Conservation (phyloP, 1,140 invertebrate genomes). For the Brachionus angularis region DNA sequence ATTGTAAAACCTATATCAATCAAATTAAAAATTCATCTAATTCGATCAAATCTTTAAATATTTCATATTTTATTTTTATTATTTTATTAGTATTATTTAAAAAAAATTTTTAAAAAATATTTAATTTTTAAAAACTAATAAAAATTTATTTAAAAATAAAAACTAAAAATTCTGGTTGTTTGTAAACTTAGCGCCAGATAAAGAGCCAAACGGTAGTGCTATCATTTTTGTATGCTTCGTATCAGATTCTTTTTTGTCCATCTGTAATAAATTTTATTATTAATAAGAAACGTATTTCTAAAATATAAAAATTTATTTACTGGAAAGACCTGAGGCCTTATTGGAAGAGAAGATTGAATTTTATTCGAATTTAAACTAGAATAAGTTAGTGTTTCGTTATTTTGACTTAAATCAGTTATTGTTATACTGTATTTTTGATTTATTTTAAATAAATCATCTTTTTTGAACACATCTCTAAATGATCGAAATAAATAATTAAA, state of each 20-base stretch:
- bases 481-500: too few relatives aligned
- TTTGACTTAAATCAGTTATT: too few relatives aligned
- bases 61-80: neutral
- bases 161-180: too few relatives aligned
- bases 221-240: slow-evolving; percentile 25
- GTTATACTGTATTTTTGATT: neutral
- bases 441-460: neutral
- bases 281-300: neutral
- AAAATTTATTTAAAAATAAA: too few relatives aligned
- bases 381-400: neutral
- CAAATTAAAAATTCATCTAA: neutral
- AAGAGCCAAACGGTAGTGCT: neutral
- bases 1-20: neutral
- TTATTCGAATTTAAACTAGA: slow-evolving; percentile 17
- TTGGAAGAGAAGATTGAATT: slow-evolving; percentile 5
- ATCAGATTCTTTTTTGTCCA: neutral
- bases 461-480: too few relatives aligned
- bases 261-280: neutral
- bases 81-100: neutral
- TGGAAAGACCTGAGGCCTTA: neutral
- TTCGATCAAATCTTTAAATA: neutral
- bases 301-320: neutral
- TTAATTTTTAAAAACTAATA: too few relatives aligned
- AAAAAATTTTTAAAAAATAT: neutral
- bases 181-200: too few relatives aligned